Conservation (phyloP, 1,140 invertebrate species). For the Chlorops oryzae region DNA sequence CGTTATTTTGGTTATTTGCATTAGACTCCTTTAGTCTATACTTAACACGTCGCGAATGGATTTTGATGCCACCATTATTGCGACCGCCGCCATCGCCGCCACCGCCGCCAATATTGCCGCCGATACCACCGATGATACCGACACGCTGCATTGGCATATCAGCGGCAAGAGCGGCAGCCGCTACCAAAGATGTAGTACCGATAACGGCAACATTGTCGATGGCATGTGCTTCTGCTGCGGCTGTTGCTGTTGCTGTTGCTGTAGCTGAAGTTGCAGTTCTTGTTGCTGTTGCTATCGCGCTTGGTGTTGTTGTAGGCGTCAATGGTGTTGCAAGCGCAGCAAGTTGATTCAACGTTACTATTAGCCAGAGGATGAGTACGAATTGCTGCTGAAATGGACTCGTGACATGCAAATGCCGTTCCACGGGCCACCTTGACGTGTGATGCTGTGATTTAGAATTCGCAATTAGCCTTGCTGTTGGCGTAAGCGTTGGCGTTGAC, state of each 20-base stretch:
- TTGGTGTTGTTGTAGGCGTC: conserved; percentile 9
- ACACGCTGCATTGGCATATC: conserved; percentile 11
- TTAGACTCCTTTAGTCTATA: not conserved
- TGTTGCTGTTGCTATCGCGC: conserved; percentile 9
- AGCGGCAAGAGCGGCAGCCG: conserved; percentile 16
- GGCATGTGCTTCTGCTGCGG: conserved; percentile 11
- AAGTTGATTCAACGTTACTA: no score
- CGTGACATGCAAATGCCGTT: no score
- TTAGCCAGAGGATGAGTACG: no score
- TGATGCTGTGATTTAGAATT: no score
- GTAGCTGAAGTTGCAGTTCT: conserved; percentile 1
- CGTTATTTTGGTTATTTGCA: not conserved
- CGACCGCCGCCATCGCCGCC: not conserved
- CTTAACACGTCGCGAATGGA: not conserved
- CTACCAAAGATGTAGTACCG: conserved; percentile 28
- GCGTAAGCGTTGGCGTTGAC: conserved; percentile 10
- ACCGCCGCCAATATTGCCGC: not conserved
- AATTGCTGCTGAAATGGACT: no score
- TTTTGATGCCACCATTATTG: not conserved
- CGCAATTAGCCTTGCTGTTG: no score
- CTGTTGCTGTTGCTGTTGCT: conserved; percentile 6
- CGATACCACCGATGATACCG: not conserved
- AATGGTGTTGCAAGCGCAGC: not conserved
- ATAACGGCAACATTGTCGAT: conserved; percentile 17
- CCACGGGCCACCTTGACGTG: no score